Conservation (phyloP, 2,888 invertebrate genomes). For the Camponotus fellah region DNA sequence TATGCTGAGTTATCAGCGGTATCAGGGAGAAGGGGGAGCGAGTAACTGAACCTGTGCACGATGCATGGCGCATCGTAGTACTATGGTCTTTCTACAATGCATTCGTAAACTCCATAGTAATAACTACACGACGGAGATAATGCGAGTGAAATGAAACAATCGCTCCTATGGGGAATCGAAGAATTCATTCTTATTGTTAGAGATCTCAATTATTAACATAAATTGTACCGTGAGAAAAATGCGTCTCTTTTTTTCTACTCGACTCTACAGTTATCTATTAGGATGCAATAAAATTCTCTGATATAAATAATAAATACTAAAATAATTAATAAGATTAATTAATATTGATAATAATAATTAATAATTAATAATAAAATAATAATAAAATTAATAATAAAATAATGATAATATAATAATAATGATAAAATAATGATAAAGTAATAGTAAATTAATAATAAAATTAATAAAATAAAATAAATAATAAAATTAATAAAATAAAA, state of each 20-base stretch:
- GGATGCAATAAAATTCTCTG: neutral
- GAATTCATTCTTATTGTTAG: neutral
- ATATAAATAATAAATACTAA: neutral
- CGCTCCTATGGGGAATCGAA: neutral
- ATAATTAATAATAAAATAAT: too few species aligned
- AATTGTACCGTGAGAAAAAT: neutral
- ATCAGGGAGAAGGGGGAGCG: constrained; percentile 16
- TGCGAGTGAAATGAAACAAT: neutral
- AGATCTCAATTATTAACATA: neutral
- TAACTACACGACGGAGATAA: neutral
- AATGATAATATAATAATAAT: too few species aligned
- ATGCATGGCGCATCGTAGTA: neutral
- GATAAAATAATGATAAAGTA: too few species aligned
- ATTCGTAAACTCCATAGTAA: neutral
- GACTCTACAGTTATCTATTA: neutral
- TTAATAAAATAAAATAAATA: too few species aligned
- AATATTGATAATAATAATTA: too few species aligned
- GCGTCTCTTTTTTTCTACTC: neutral
- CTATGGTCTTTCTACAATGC: neutral
- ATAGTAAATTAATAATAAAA: too few species aligned
- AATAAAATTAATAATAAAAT: too few species aligned
- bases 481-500: too few species aligned
- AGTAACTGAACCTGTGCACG: constrained; percentile 24
- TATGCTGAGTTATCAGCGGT: constrained; percentile 16
- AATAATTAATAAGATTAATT: too few species aligned